These are phyloP conservation scores for Andricus curvator DNA, from an alignment of 2,888 invertebrate genomes.

Conservation along the genomic window DNA sequence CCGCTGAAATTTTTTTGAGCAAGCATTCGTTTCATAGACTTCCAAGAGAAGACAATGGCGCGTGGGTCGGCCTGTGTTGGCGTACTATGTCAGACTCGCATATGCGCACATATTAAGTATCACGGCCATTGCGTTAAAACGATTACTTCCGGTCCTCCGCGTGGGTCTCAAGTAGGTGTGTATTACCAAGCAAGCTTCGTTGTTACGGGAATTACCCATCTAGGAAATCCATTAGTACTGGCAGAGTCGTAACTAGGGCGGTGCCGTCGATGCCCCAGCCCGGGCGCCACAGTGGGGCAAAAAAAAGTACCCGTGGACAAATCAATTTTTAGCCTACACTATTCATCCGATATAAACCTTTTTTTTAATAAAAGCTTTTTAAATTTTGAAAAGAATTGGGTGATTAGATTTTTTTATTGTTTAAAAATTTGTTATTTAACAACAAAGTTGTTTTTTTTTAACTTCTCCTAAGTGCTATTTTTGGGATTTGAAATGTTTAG, in stretches of 20 bases:
- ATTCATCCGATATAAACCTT: too few species aligned
- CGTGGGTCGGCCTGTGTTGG: conserved; percentile 76
- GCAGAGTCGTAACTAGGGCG: not conserved
- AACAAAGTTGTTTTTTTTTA: too few species aligned
- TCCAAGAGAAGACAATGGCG: conserved; percentile 75
- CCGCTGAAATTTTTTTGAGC: conserved; percentile 41
- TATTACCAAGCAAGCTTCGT: conserved; percentile 13
- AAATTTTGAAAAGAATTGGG: too few species aligned
- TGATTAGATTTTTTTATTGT: too few species aligned
- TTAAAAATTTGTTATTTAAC: too few species aligned
- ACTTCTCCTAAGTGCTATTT: too few species aligned
- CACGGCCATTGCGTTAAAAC: conserved; percentile 68
- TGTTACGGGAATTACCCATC: conserved; percentile 9
- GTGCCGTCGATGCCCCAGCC: too few species aligned
- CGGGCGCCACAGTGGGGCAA: too few species aligned
- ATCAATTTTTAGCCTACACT: too few species aligned
- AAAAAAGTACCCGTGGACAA: too few species aligned
- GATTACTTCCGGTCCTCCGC: conserved; percentile 69
- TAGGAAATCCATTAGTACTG: conserved; percentile 30
- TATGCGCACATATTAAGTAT: conserved; percentile 63
- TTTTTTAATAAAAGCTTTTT: too few species aligned
- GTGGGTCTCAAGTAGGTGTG: conserved; percentile 47
- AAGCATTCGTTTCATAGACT: conserved; percentile 48
- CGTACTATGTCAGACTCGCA: conserved; percentile 58
- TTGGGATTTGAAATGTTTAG: too few species aligned